Evolutionary conservation across 2,888 invertebrate genomes (phyloP), one percentile per base, ranked within the genome.

Genomic region (Trypoxylon attenuatum): DNA sequence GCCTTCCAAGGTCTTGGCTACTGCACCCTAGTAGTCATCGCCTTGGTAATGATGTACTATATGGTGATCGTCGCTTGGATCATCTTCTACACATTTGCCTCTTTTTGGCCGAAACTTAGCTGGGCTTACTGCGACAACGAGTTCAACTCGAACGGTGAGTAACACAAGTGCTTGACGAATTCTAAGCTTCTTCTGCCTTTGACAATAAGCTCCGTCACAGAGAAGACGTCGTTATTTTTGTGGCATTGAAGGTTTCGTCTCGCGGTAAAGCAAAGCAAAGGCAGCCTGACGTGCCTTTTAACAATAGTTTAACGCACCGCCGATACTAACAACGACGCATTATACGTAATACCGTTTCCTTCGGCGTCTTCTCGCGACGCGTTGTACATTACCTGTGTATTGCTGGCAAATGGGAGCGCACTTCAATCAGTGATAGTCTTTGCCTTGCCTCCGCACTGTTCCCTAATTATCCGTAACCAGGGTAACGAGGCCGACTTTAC

Each of bases 51-150:
- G 15, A 90, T 94, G 71, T 94, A 94, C 84, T 94, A 94, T 87
- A 94, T 94, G 91, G 91, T 94, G 29, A 93, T 94, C 65, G 92
- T 94, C 42, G 90, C 92, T 0, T 94, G 94, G 92, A 92, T 93
- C 0, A 85, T 93, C 16, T 94, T 93, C 84, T 95, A 94, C 84
- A 92, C 92, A 25, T 91, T 92, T 51, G 91, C 92, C 1, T 94
- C 94, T 0, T 90, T 94, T 67, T 88, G 89, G 6, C 88, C 90
- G 0, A 87, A 89, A 45, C 86, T 94, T 49, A 90, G 90, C 18
- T 94, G 94, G 92, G 92, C 92, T 42, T 89, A 89, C 8, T 94
- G 94, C 80, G 87, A 89, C 54, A 91, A 92, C 76, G 84, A 84
- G 0, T 92, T 89, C 79, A 92, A 92, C 78, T 89, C 90, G 41